phyloP scores from a whole-genome alignment of 2,113 vertebrate species.

The Bombycilla garrulus region DNA sequence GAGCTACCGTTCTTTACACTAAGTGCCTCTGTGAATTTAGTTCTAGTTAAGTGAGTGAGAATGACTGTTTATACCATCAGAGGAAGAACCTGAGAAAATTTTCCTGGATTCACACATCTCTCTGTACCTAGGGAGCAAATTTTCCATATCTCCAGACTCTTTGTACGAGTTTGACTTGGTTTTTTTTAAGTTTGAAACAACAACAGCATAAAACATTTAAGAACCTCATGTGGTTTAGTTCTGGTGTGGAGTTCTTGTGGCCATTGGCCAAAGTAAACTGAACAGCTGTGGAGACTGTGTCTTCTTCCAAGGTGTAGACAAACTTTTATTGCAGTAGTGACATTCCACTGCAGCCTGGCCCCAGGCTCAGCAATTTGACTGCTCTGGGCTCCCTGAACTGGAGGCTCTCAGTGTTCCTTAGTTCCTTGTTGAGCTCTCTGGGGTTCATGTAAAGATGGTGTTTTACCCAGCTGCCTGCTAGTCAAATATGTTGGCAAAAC shows the following conservation, averaged over 20 bases:
- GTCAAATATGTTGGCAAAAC: not conserved
- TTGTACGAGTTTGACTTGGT: not conserved
- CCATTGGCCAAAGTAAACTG: slow-evolving; percentile 32
- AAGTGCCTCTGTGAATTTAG: slow-evolving; percentile 10
- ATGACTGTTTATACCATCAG: slow-evolving; percentile 64
- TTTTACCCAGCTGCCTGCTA: not conserved
- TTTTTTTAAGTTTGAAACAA: slow-evolving; percentile 9
- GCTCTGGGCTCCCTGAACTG: rapidly evolving
- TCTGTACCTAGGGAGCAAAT: slow-evolving; percentile 37
- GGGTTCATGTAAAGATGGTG: not conserved
- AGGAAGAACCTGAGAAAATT: slow-evolving; percentile 52
- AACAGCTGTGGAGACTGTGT: slow-evolving; percentile 35
- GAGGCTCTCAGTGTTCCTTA: not conserved
- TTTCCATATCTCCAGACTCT: slow-evolving; percentile 21
- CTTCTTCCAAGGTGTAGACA: slow-evolving; percentile 42
- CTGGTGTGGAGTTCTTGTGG: slow-evolving; percentile 27
- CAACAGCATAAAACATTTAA: slow-evolving; percentile 6
- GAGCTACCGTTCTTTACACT: slow-evolving; percentile 49
- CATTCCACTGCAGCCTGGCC: not conserved
- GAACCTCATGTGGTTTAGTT: not conserved
- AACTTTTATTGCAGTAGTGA: slow-evolving; percentile 12
- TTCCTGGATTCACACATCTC: slow-evolving; percentile 33
- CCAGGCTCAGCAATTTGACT: not conserved
- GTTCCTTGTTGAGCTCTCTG: not conserved
- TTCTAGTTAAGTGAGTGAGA: slow-evolving; percentile 46